Percentiles rank a stretch among this genome's conserved stretches.
phyloP scores from a whole-genome alignment of 1,140 invertebrate species.

The Probaryconus sp. region DNA sequence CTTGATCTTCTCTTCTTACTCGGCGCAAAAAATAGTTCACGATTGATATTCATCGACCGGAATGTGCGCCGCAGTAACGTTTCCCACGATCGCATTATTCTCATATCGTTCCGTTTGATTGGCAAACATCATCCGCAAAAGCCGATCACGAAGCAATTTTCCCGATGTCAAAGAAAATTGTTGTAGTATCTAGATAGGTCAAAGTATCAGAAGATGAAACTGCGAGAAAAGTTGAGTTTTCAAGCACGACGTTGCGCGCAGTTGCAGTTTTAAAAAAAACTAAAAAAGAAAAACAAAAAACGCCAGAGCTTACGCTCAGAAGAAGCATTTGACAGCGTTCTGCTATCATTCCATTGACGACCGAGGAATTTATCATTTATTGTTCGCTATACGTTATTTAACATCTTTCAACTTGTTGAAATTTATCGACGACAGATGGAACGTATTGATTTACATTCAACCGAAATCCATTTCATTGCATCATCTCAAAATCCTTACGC shows the following conservation, averaged over 20 bases:
- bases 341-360: too few species aligned
- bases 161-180: constrained; percentile 9
- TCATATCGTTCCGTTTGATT: constrained; percentile 17
- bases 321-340: too few species aligned
- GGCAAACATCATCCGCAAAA: constrained; percentile 19
- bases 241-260: background rate
- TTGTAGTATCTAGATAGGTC: background rate
- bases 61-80: constrained; percentile 5
- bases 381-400: too few species aligned
- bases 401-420: too few species aligned
- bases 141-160: constrained; percentile 19
- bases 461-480: too few species aligned
- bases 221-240: background rate
- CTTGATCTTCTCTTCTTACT: background rate
- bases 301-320: too few species aligned
- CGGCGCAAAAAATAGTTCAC: constrained; percentile 16
- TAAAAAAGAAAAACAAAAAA: too few species aligned
- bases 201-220: constrained; percentile 3
- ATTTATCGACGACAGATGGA: too few species aligned
- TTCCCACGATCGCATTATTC: constrained; percentile 23
- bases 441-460: too few species aligned
- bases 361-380: too few species aligned
- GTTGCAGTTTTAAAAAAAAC: too few species aligned
- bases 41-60: constrained; percentile 12
- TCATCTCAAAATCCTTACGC: too few species aligned